phyloP scores from a whole-genome alignment of 2,888 invertebrate species.

The Geotrupes spiniger region DNA sequence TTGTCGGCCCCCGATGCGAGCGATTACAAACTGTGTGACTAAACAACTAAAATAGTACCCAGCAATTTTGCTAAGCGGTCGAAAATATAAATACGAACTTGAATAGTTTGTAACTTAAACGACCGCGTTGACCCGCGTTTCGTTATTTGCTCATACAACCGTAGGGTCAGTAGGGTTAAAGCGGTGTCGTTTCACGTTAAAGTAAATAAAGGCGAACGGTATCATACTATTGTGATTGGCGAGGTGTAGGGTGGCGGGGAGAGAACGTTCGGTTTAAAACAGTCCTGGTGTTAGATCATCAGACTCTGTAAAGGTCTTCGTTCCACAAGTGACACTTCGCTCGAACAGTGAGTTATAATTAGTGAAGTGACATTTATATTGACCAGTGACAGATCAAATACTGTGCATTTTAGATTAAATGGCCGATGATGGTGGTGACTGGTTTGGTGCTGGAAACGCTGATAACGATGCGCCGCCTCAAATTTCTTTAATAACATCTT shows the following conservation, averaged over 20 bases:
- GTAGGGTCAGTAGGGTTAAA: conserved; percentile 31
- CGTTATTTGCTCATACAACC: neutral
- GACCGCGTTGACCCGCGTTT: neutral
- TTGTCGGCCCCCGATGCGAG: conserved; percentile 3
- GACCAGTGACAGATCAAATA: conserved; percentile 2
- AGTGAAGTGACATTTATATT: conserved; percentile 21
- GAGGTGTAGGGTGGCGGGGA: conserved; percentile 40
- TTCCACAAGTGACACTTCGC: conserved; percentile 23
- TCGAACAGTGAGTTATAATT: conserved; percentile 22
- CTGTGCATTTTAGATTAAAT: conserved; percentile 21
- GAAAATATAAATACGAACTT: conserved; percentile 21
- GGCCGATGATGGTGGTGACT: conserved; percentile 37
- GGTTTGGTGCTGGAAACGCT: conserved; percentile 33
- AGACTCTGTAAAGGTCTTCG: conserved; percentile 34
- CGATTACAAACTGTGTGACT: conserved; percentile 8
- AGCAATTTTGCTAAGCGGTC: conserved; percentile 17
- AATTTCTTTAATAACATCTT: no score
- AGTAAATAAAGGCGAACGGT: conserved; percentile 28
- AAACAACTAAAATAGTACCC: conserved; percentile 24
- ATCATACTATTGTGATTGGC: conserved; percentile 41
- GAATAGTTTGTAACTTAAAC: neutral
- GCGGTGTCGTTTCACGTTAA: conserved; percentile 19
- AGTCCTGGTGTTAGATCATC: conserved; percentile 40
- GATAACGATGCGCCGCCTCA: no score
- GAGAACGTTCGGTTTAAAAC: conserved; percentile 42